phyloP scores from a whole-genome alignment of 2,888 invertebrate genomes.

The Cristatella mucedo region DNA sequence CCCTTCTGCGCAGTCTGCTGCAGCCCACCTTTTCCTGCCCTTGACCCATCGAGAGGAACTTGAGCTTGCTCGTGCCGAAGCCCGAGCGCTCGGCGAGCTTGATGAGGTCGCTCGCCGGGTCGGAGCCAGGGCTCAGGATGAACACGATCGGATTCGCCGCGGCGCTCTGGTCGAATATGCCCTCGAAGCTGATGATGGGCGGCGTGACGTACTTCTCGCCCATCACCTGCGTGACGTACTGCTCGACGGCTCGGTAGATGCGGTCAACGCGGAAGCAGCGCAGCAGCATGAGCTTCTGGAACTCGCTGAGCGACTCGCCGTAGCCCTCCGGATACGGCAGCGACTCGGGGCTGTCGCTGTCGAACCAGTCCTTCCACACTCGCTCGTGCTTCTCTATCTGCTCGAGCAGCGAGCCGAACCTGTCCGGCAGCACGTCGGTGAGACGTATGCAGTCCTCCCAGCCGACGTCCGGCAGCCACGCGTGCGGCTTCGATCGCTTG shows the following conservation, averaged over 20 bases:
- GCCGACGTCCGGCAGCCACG: constrained; percentile 56
- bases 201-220: constrained; percentile 76
- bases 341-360: constrained; percentile 64
- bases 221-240: constrained; percentile 65
- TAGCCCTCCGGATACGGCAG: constrained; percentile 54
- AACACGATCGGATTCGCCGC: constrained; percentile 46
- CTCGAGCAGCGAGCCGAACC: constrained; percentile 51
- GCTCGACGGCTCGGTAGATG: constrained; percentile 65
- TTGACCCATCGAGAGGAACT: constrained; percentile 40
- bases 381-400: constrained; percentile 42
- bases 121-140: constrained; percentile 40
- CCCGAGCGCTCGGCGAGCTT: constrained; percentile 39
- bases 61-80: constrained; percentile 37
- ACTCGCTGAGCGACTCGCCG: constrained; percentile 46
- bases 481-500: constrained; percentile 48
- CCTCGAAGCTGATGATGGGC: constrained; percentile 64
- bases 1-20: no score
- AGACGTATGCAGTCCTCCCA: constrained; percentile 72
- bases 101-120: constrained; percentile 39
- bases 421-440: constrained; percentile 49
- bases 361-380: constrained; percentile 53
- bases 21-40: constrained; percentile 39
- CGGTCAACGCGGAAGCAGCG: constrained; percentile 78
- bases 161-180: constrained; percentile 68
- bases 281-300: constrained; percentile 61